Evolutionary conservation across 2,797 vertebrate species (phyloP).

Genomic region (Manis javanica): DNA sequence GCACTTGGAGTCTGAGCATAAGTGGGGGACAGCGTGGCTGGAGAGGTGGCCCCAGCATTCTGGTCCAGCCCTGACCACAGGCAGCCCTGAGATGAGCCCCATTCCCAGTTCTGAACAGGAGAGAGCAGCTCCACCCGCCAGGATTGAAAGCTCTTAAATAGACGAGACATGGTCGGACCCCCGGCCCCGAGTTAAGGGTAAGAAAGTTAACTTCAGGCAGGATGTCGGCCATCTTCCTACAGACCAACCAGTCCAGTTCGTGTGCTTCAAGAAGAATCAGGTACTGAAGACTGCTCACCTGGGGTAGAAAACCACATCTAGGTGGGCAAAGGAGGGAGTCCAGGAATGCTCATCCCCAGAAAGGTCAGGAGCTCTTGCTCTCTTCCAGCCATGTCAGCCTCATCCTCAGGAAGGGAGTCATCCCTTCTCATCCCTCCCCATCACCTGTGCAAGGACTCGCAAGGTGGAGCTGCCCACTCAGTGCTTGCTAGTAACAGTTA

Average conservation of each 20-base stretch:
- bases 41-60: background rate
- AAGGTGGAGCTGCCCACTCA: background rate
- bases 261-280: background rate
- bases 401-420: background rate
- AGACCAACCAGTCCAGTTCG: background rate
- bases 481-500: background rate
- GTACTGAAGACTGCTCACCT: background rate
- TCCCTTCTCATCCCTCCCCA: background rate
- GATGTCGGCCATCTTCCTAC: background rate
- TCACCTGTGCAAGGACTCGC: background rate
- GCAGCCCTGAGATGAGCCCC: background rate
- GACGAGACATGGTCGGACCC: accelerated
- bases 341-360: background rate
- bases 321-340: background rate
- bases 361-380: background rate
- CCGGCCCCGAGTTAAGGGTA: background rate
- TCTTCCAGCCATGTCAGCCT: background rate
- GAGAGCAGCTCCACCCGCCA: background rate
- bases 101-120: accelerated
- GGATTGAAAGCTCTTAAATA: accelerated
- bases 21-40: accelerated
- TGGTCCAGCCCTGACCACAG: background rate
- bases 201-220: background rate
- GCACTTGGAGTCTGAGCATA: accelerated
- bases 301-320: background rate